Percentiles rank a stretch among this genome's conserved stretches.
Conservation (phyloP, 2,113 vertebrate genomes). For the Bothrops jararaca region DNA sequence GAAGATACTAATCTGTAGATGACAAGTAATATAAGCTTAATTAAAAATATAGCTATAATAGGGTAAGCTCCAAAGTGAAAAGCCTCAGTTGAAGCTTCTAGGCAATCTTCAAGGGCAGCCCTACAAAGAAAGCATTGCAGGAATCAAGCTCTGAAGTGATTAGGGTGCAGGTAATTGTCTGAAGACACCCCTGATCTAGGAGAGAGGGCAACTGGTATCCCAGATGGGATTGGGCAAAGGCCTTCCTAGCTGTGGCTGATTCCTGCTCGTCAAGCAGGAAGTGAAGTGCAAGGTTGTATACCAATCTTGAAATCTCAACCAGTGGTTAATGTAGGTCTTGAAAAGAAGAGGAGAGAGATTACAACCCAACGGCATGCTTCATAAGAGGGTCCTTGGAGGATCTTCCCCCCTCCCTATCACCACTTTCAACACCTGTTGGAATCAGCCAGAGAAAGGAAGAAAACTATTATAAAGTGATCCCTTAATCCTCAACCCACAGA, state of each 20-base stretch:
- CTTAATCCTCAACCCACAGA: neutral
- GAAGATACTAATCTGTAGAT: neutral
- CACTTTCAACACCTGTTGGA: neutral
- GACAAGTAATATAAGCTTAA: neutral
- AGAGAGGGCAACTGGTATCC: neutral
- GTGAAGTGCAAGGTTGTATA: neutral
- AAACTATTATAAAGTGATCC: neutral
- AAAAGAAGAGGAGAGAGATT: neutral
- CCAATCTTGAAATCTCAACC: neutral
- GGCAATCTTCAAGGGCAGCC: no score
- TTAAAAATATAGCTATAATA: neutral
- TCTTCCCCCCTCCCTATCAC: no score
- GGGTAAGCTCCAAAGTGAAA: neutral
- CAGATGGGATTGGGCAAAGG: neutral
- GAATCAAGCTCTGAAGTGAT: neutral
- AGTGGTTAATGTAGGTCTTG: neutral
- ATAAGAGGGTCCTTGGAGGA: neutral
- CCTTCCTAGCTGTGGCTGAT: neutral
- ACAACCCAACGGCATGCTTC: neutral
- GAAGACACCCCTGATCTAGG: neutral
- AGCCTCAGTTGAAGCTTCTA: neutral
- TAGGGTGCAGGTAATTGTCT: neutral
- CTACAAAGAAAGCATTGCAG: no score
- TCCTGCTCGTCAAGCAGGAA: neutral
- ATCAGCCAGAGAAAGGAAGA: neutral